Percentiles rank a stretch among this genome's conserved stretches.
phyloP scores from a whole-genome alignment of 2,797 vertebrate genomes.

The Dendrocincla tyrannina region DNA sequence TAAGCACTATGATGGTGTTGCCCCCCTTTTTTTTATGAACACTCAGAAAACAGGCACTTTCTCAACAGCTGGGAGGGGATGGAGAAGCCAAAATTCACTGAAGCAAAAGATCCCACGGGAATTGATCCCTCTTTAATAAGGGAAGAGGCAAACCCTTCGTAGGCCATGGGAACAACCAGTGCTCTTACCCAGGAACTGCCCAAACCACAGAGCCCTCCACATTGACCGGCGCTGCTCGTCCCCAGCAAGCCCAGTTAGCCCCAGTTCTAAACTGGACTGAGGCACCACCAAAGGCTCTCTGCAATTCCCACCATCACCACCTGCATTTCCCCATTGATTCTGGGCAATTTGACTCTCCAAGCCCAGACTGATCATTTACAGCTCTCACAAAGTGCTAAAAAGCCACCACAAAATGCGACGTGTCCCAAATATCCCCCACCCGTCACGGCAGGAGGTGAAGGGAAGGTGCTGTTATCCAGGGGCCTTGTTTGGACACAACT shows the following conservation, averaged over 20 bases:
- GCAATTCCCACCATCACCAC: background rate
- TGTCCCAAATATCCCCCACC: background rate
- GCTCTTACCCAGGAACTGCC: background rate
- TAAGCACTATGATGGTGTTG: background rate
- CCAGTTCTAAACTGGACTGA: background rate
- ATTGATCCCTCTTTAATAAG: background rate
- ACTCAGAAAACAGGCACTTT: background rate
- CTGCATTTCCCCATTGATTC: background rate
- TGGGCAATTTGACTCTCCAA: background rate
- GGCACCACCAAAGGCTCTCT: background rate
- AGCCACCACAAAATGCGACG: accelerated
- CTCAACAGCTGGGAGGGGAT: background rate
- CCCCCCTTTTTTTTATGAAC: background rate
- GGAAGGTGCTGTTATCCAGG: background rate
- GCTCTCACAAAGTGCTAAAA: background rate
- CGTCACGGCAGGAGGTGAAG: background rate
- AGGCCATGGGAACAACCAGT: background rate
- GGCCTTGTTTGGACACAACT: background rate
- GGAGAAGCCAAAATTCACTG: background rate
- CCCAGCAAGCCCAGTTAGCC: background rate
- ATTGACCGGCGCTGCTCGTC: background rate
- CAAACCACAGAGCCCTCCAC: background rate
- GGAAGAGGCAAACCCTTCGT: background rate
- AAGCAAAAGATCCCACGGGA: background rate
- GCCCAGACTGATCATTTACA: background rate